These are phyloP conservation scores for Lutraria lutraria DNA, from an alignment of 2,888 invertebrate genomes.

Conservation along the genomic window DNA sequence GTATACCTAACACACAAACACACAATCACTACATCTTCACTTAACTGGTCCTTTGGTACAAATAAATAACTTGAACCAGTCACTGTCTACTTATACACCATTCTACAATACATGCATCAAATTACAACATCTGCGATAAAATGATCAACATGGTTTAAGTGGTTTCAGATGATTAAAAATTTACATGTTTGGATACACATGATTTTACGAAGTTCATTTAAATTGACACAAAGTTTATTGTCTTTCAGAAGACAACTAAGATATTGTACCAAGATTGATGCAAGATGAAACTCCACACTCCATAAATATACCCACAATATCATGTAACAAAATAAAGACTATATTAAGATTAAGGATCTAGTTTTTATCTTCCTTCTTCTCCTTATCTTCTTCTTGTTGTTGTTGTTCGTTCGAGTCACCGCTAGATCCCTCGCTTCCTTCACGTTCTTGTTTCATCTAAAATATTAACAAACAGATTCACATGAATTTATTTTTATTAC, in stretches of 20 bases:
- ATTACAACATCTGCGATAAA: too few relatives aligned
- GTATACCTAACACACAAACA: background rate
- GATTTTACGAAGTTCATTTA: background rate
- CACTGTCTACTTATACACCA: too few relatives aligned
- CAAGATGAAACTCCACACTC: background rate
- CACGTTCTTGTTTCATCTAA: slow-evolving; percentile 46
- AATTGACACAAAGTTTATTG: background rate
- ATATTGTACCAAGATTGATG: background rate
- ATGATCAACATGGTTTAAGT: too few relatives aligned
- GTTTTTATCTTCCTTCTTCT: slow-evolving; percentile 61
- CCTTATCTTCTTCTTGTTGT: slow-evolving; percentile 34
- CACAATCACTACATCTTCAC: background rate
- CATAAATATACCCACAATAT: background rate
- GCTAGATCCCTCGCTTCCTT: slow-evolving; percentile 24
- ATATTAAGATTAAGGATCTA: background rate
- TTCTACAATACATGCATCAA: too few relatives aligned
- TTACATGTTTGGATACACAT: background rate
- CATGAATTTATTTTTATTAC: background rate
- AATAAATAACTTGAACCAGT: too few relatives aligned
- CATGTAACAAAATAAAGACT: background rate
- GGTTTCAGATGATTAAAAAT: too few relatives aligned
- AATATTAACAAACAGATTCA: background rate
- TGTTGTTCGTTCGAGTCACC: slow-evolving; percentile 6
- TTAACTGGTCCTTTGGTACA: too few relatives aligned
- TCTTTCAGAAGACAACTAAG: background rate